Conservation (phyloP, 37 sponge, comb jelly and placozoan genomes). For the Chondrilla cf. caribensis region DNA sequence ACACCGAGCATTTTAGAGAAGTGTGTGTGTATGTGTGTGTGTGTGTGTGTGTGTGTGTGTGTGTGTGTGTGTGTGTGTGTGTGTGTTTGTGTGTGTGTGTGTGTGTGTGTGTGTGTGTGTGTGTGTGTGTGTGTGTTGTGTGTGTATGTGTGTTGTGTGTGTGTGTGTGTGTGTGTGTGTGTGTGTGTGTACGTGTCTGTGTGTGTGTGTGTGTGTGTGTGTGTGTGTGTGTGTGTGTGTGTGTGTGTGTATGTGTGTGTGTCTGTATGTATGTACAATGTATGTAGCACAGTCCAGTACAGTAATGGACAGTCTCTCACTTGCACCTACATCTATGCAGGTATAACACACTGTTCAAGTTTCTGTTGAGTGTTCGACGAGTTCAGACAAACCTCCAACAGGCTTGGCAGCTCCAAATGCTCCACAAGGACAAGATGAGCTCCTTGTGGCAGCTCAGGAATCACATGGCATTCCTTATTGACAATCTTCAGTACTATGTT, state of each 20-base stretch:
- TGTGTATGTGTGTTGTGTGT: slow-evolving; percentile 13
- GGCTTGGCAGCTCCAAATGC: slow-evolving; percentile 80
- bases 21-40: slow-evolving; percentile 28
- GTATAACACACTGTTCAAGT: slow-evolving; percentile 82
- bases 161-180: slow-evolving; percentile 15
- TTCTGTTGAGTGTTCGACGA: slow-evolving; percentile 67
- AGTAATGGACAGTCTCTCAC: too few relatives aligned
- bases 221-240: too few relatives aligned
- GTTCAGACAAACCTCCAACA: slow-evolving; percentile 77
- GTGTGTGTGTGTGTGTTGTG: slow-evolving; percentile 11
- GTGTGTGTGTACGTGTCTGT: background rate
- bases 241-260: too few relatives aligned
- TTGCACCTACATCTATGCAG: slow-evolving; percentile 22
- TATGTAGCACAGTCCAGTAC: too few relatives aligned
- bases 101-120: slow-evolving; percentile 4
- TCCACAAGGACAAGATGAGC: slow-evolving; percentile 1
- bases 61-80: background rate
- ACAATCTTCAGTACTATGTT: slow-evolving; percentile 96
- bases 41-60: background rate
- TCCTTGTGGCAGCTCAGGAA: slow-evolving; percentile 75
- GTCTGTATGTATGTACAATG: too few relatives aligned
- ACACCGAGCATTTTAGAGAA: slow-evolving; percentile 77
- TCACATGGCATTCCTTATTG: slow-evolving; percentile 90
- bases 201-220: background rate
- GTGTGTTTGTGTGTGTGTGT: too few relatives aligned